Base-by-base conservation (phyloP, 2,888 invertebrate genomes). In the Steinernema hermaphroditum region DNA sequence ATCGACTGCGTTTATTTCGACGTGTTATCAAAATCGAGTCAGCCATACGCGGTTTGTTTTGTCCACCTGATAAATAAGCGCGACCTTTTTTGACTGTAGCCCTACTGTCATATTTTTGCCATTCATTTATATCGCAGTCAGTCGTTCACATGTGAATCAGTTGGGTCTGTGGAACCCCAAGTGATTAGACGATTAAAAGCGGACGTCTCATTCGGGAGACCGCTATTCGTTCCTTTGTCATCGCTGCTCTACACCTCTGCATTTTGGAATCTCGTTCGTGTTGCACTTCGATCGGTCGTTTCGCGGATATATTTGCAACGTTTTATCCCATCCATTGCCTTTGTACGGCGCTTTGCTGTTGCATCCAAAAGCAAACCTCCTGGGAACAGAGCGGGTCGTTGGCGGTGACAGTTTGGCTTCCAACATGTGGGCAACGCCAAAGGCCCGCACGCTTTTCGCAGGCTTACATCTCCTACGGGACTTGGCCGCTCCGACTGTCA, bases 321-420 rank as follows among this genome's bases (percentile, higher is more conserved):
- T 46, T 46, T 41, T 14, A 8, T 41, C 16, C 16, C 8, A 19
- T 46, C 4, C 46, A 6, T 46, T 16, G 37, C 37, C 37, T 46
- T 46, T 19, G 46, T 46, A 4, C n/a, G 46, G n/a, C n/a, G 2
- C 8, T 46, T 19, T 16, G 46, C 46, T 46, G 46, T 46, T 46
- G 8, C 32, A 62, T 24, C 32, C 6, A 29, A 2, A 34, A 12
- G 19, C 22, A 32, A 32, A 32, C 16, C 62, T 27, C 62, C 27
- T 29, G 62, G 62, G 62, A 62, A n/a, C 6, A 32, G 32, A 62
- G 12, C n/a, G 32, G 32, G 16, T 2, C 29, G 62, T 32, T 22
- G 62, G 62, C 62, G 62, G 62, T 62, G 62, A 62, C 62, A 62
- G 62, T 62, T 32, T n/a, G 62, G 32, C 62, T 62, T 9, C 32